Percentiles rank a stretch among this genome's conserved stretches.
Evolutionary conservation across 2,797 vertebrate species (phyloP).

Genomic region (Leucoraja ocellata): DNA sequence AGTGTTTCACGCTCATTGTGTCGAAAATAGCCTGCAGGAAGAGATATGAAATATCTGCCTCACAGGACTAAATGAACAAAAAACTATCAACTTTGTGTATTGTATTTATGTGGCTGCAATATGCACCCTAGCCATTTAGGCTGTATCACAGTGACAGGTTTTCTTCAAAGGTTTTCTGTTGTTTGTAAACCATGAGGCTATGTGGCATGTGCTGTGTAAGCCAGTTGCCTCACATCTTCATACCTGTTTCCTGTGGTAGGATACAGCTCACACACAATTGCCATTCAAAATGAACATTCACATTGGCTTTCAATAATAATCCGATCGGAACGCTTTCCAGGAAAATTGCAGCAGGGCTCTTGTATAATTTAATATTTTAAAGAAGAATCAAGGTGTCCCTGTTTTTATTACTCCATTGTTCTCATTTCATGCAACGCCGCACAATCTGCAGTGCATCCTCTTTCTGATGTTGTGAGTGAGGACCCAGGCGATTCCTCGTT

Average conservation of each 20-base stretch:
- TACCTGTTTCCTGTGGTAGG: neutral
- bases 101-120: neutral
- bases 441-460: neutral
- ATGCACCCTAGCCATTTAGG: neutral
- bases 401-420: neutral
- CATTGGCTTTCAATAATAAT: neutral
- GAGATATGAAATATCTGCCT: conserved; percentile 1
- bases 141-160: neutral
- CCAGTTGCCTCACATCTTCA: conserved; percentile 26
- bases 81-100: neutral
- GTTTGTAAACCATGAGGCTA: neutral
- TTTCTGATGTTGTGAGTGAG: neutral
- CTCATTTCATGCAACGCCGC: neutral
- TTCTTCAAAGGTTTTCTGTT: neutral
- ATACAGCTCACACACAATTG: neutral
- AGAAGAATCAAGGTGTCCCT: neutral
- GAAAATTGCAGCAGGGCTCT: too few relatives aligned
- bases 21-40: conserved; percentile 27
- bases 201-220: conserved; percentile 40
- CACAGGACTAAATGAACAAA: neutral
- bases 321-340: neutral
- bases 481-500: neutral
- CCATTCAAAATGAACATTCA: neutral
- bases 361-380: neutral
- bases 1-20: neutral